Conservation (phyloP, 1,140 invertebrate genomes). For the Ganaspis sp. region DNA sequence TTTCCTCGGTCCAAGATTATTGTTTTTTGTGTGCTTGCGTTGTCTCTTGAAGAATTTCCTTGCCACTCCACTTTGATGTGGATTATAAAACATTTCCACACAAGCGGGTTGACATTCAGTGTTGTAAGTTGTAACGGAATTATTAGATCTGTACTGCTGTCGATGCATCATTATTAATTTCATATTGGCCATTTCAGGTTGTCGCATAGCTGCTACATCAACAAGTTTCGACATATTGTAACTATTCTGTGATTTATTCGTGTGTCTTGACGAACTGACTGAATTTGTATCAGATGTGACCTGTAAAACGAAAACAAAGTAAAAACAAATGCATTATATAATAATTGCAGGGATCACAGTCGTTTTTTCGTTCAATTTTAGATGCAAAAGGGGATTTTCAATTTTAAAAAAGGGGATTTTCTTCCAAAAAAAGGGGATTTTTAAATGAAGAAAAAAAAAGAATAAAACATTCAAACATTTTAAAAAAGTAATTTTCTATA, state of each 20-base stretch:
- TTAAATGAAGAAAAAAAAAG: neutral
- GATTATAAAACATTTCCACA: conserved; percentile 93
- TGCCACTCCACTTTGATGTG: conserved; percentile 93
- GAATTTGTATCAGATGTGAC: conserved; percentile 72
- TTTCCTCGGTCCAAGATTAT: conserved; percentile 83
- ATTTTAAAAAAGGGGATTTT: neutral
- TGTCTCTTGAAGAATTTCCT: conserved; percentile 95
- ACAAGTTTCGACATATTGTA: conserved; percentile 61
- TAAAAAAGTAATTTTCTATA: too few species aligned
- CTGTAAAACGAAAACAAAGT: conserved; percentile 37
- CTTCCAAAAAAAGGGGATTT: neutral
- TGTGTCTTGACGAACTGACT: conserved; percentile 66
- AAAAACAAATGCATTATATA: too few species aligned
- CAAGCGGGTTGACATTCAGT: conserved; percentile 78
- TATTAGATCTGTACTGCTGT: conserved; percentile 83
- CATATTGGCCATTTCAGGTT: conserved; percentile 74
- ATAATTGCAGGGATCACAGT: neutral
- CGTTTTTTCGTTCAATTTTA: too few species aligned
- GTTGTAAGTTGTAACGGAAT: conserved; percentile 82
- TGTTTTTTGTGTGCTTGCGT: conserved; percentile 83
- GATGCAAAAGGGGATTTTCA: neutral
- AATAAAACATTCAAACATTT: too few species aligned
- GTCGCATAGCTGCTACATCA: conserved; percentile 46
- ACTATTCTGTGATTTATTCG: conserved; percentile 65
- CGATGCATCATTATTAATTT: conserved; percentile 83